Evolutionary conservation across 2,797 vertebrate species (phyloP).

Genomic region (Philypnodon macrostomus): DNA sequence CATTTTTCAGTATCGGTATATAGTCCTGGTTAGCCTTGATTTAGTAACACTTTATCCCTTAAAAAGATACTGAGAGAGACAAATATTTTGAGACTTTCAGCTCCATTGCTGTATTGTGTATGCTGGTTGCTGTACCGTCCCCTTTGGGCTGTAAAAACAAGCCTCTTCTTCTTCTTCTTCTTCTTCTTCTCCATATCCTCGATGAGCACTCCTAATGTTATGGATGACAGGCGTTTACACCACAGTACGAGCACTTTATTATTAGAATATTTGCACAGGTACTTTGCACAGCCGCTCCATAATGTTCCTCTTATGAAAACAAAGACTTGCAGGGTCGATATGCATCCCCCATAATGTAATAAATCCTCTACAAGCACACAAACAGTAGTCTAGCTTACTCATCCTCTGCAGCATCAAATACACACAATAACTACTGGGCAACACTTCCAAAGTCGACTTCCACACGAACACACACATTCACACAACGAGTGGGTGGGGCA

Average conservation of each 20-base stretch:
- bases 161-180: neutral
- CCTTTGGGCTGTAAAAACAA: neutral
- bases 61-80: too few species aligned
- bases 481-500: conserved; percentile 28
- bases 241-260: neutral
- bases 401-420: conserved; percentile 20
- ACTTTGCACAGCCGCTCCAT: neutral
- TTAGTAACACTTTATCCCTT: too few species aligned
- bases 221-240: neutral
- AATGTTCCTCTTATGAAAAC: conserved; percentile 3
- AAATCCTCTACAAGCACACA: neutral
- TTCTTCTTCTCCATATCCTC: neutral
- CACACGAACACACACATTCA: conserved; percentile 17
- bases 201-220: neutral
- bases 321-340: neutral
- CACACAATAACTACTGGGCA: neutral
- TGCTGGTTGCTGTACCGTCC: neutral
- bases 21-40: too few species aligned
- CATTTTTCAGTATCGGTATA: too few species aligned
- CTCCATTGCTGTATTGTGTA: too few species aligned
- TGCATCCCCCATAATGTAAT: conserved; percentile 1
- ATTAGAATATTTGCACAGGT: neutral
- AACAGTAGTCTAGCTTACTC: conserved; percentile 17
- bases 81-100: too few species aligned
- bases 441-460: neutral